Conservation (phyloP, 2,888 invertebrate species). For the Lasioglossum villosulum region DNA sequence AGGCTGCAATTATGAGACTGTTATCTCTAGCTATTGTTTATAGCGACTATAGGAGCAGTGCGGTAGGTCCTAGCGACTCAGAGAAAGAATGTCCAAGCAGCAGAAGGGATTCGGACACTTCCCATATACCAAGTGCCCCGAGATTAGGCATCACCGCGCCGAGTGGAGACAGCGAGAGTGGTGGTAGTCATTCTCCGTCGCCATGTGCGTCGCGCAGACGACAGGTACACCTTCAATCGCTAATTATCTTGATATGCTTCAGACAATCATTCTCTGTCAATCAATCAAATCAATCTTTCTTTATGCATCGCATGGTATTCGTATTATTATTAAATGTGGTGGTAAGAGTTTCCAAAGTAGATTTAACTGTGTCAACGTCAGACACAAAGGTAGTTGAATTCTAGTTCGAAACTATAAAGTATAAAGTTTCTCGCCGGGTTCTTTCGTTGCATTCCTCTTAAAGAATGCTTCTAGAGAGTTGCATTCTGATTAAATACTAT, state of each 20-base stretch:
- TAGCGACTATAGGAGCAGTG: conserved; percentile 97
- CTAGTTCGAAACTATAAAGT: neutral
- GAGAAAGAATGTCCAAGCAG: conserved; percentile 93
- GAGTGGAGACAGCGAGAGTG: conserved; percentile 93
- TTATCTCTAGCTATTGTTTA: conserved; percentile 82
- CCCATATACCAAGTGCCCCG: conserved; percentile 84
- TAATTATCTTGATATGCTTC: neutral
- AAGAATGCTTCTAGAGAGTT: neutral
- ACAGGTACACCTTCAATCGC: conserved; percentile 86
- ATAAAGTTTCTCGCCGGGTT: neutral
- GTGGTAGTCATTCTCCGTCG: conserved; percentile 94
- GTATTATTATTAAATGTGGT: neutral
- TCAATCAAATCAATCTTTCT: no score
- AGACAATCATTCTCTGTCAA: no score
- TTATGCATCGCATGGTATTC: no score
- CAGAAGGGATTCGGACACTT: conserved; percentile 88
- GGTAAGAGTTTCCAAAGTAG: neutral
- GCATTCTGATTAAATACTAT: neutral
- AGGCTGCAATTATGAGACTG: conserved; percentile 60
- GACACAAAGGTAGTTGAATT: neutral
- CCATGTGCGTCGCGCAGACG: conserved; percentile 92
- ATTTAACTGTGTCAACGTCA: neutral
- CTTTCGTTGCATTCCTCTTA: neutral
- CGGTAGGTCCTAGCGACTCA: conserved; percentile 95
- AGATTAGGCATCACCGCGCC: conserved; percentile 88